Evolutionary conservation across 1,140 invertebrate genomes (phyloP).

Genomic region (Eubasilissa regina): DNA sequence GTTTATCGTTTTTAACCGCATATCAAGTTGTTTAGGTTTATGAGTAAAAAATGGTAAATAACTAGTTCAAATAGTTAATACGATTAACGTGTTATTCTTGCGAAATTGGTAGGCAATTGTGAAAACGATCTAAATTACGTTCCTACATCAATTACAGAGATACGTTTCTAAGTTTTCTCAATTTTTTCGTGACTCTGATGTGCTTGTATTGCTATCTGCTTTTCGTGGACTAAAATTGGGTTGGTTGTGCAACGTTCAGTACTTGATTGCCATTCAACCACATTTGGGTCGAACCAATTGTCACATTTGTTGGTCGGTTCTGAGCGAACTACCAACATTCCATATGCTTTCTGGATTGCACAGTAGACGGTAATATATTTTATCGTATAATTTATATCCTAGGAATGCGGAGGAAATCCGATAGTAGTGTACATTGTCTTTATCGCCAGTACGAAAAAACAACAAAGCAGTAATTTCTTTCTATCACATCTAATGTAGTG

Average conservation of each 20-base stretch:
- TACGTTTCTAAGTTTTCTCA: conserved; percentile 31
- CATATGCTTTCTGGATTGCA: neutral
- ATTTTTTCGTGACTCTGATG: conserved; percentile 35
- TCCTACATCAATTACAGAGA: neutral
- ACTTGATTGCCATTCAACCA: conserved; percentile 24
- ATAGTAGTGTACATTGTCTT: no score
- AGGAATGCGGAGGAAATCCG: no score
- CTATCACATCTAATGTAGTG: no score
- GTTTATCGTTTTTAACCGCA: no score
- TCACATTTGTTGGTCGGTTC: conserved; percentile 5
- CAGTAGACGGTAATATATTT: neutral
- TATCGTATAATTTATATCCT: no score
- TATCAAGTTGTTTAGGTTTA: no score
- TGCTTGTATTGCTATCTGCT: conserved; percentile 21
- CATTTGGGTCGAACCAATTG: conserved; percentile 46
- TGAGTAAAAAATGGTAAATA: no score
- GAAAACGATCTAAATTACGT: conserved; percentile 10
- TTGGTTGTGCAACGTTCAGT: conserved; percentile 24
- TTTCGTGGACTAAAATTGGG: conserved; percentile 41
- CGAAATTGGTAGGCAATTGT: neutral
- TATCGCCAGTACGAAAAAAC: no score
- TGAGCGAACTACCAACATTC: neutral
- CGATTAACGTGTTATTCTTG: no score
- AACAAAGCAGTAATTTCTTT: no score
- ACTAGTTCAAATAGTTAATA: no score